phyloP scores from a whole-genome alignment of 2,797 vertebrate genomes.

The Coregonus suidteri region DNA sequence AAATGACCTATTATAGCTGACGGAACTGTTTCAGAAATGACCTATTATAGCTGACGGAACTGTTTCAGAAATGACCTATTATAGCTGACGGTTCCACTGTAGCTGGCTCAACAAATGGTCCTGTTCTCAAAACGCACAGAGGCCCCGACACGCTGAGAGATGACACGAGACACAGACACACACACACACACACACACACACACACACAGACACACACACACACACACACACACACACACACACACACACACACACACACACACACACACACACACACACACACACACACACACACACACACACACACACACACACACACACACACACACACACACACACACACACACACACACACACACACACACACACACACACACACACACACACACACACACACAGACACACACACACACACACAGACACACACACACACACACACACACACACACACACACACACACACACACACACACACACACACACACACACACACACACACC shows the following conservation, averaged over 20 bases:
- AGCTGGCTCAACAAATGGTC: slow-evolving; percentile 33
- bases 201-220: not conserved
- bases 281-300: too few relatives aligned
- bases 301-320: not conserved
- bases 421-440: too few relatives aligned
- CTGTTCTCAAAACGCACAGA: not conserved
- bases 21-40: too few relatives aligned
- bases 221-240: not conserved
- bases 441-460: not conserved
- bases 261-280: not conserved
- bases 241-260: slow-evolving; percentile 7
- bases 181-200: too few relatives aligned
- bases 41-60: too few relatives aligned
- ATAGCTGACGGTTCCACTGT: slow-evolving; percentile 43
- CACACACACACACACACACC: not conserved
- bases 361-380: not conserved
- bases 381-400: not conserved
- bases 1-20: too few relatives aligned
- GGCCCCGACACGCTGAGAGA: slow-evolving; percentile 11
- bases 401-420: not conserved
- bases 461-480: not conserved
- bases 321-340: not conserved
- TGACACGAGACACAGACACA: slow-evolving; percentile 28
- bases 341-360: not conserved
- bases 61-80: too few relatives aligned